Evolutionary conservation across 2,888 invertebrate species (phyloP), one percentile per base, ranked within the genome.

Genomic region (Orthosia incerta): DNA sequence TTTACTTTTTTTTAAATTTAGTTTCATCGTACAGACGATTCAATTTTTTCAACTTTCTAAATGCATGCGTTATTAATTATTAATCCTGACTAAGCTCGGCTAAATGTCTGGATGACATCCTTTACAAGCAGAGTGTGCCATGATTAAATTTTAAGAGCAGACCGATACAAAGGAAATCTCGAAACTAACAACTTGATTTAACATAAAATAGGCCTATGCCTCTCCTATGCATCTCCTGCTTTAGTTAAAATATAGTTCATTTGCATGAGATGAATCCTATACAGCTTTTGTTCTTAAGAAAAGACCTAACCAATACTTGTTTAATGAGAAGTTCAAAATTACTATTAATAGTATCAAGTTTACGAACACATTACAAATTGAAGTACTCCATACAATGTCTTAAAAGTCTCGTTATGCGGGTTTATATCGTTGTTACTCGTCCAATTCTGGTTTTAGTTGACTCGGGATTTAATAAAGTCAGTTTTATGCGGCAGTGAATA

Each of bases 401-500:
- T 55, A 20, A 39, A 53, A 13, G 20, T 20, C 23, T 55, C 53
- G 53, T 46, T 59, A 23, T 50, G 53, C 15, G 51, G 46, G 15
- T 51, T 56, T 65, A 51, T 13, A 18, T 56, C 16, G 16, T 39
- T 71, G 65, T 62, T 46, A 39, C 46, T 26, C 1, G 20, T 76
- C 50, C 31, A 57, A 62, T 18, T 51, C 61, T 65, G 46, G 50
- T 55, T 56, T 50, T 51, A 39, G 56, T 39, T 15, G 59, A 31
- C 63, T 50, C 55, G 26, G 46, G 7, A 50, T 77, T 62, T 62
- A 39, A 51, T 59, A 48, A 62, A 15, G 11, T n/a, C 4, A 1
- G 23, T 62, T 67, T 66, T 63, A 66, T 23, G 50, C 57, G 56
- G 59, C 53, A 77, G 26, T 72, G 65, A 23, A 72, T 48, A 16